Evolutionary conservation across 2,113 vertebrate species (phyloP).

Genomic region (Myrmecophaga tridactyla): DNA sequence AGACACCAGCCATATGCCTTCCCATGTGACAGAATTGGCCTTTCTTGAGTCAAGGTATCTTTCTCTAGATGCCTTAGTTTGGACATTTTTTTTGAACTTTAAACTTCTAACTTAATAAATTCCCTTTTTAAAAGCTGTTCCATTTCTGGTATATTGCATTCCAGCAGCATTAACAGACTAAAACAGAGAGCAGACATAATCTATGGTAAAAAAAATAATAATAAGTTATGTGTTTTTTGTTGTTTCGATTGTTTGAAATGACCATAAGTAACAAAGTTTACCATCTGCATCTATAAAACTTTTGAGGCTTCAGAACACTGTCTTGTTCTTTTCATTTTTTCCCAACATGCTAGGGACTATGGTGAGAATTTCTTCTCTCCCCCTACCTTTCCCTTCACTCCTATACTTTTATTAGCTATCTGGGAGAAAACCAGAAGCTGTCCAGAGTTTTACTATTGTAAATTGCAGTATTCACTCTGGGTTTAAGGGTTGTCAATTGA

Average conservation of each 20-base stretch:
- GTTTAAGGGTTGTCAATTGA: neutral
- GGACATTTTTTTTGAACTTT: too few relatives aligned
- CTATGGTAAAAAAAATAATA: neutral
- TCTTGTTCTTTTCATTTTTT: too few relatives aligned
- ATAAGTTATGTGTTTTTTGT: neutral
- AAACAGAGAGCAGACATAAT: too few relatives aligned
- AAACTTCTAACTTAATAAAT: too few relatives aligned
- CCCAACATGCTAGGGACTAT: neutral
- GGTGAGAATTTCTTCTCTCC: neutral
- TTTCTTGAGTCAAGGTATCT: too few relatives aligned
- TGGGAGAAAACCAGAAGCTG: neutral
- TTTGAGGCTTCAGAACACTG: neutral
- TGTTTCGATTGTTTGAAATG: neutral
- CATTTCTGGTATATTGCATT: too few relatives aligned
- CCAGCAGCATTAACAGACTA: too few relatives aligned
- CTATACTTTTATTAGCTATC: neutral
- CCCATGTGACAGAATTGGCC: too few relatives aligned
- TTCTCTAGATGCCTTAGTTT: too few relatives aligned
- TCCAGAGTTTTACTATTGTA: neutral
- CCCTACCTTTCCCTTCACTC: neutral
- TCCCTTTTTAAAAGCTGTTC: too few relatives aligned
- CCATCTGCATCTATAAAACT: neutral
- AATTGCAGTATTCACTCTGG: neutral
- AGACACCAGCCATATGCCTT: too few relatives aligned
- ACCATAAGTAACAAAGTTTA: neutral